phyloP scores from a whole-genome alignment of 2,113 vertebrate genomes.

The Tinamus guttatus region DNA sequence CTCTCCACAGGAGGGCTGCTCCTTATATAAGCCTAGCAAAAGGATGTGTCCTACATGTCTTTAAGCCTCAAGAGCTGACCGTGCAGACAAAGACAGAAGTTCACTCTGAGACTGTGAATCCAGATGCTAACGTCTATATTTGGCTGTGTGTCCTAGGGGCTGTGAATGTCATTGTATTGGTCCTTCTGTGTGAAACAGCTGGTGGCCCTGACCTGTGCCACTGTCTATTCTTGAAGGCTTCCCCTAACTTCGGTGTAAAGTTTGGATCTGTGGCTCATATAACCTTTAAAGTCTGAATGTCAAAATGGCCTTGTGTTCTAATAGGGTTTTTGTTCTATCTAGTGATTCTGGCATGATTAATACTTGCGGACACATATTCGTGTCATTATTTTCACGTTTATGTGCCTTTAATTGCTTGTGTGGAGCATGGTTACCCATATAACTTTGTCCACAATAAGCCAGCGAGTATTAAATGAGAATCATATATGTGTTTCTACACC shows the following conservation, averaged over 20 bases:
- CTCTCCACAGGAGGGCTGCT: not conserved
- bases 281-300: not conserved
- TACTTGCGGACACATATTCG: not conserved
- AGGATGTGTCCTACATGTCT: not conserved
- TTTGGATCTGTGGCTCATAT: not conserved
- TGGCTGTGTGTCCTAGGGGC: not conserved
- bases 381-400: not conserved
- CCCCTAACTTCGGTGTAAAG: not conserved
- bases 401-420: not conserved
- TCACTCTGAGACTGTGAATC: not conserved
- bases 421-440: accelerated
- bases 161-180: not conserved
- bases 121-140: not conserved
- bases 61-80: not conserved
- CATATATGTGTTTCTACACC: too few relatives aligned
- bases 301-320: not conserved
- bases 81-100: not conserved
- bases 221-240: not conserved
- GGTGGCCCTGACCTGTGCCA: not conserved
- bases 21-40: not conserved
- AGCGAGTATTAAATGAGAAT: too few relatives aligned
- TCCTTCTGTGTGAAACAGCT: not conserved
- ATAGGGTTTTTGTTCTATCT: not conserved
- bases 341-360: not conserved
- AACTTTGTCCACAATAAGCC: not conserved